These are phyloP conservation scores for honey bee (Apis mellifera) DNA, from an alignment of 1,140 invertebrate species.

Conservation along the genomic window Amel_HAv3.1 CM009936.2:12572001-12572500, in stretches of 20 bases:
- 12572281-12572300: conserved; percentile 52
- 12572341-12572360: conserved; percentile 64
- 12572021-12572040: too few species aligned
- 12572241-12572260: conserved; percentile 7
- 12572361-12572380: conserved; percentile 52
- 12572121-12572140: too few species aligned
- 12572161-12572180: too few species aligned
- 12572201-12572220: not conserved
- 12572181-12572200: too few species aligned
- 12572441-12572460: conserved; percentile 10
- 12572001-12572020: too few species aligned
- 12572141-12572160: too few species aligned
- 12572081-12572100: too few species aligned
- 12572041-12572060: too few species aligned
- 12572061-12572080: too few species aligned
- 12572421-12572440: conserved; percentile 49
- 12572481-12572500: not conserved
- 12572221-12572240: not conserved
- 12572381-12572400: conserved; percentile 42
- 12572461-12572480: not conserved
- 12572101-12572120: too few species aligned
- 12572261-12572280: conserved; percentile 33
- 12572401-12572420: conserved; percentile 29
- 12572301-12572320: conserved; percentile 63
- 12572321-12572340: conserved; percentile 66